Percentiles rank a stretch among this genome's conserved stretches.
Conservation (phyloP, 2,113 vertebrate genomes). For the Xyliphius kryptos region DNA sequence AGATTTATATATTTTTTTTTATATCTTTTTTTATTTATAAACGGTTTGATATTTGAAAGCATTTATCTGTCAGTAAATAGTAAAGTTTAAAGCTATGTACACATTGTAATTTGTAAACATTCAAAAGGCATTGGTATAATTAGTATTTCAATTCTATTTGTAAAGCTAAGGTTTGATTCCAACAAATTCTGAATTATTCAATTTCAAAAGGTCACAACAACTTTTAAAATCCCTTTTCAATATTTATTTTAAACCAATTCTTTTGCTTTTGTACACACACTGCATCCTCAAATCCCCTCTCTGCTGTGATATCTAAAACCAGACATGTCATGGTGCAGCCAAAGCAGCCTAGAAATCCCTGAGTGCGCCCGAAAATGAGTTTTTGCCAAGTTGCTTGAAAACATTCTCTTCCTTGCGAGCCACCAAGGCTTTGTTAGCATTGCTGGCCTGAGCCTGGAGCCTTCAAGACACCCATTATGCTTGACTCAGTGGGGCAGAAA, state of each 20-base stretch:
- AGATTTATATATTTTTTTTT: too few relatives aligned
- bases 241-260: constrained; percentile 19
- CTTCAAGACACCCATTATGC: constrained; percentile 76
- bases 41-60: background rate
- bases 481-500: constrained; percentile 76
- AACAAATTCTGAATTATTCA: too few relatives aligned
- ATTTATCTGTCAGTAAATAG: background rate
- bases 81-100: background rate
- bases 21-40: background rate
- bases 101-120: too few relatives aligned
- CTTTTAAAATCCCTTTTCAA: background rate
- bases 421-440: constrained; percentile 77
- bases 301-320: constrained; percentile 62
- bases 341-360: constrained; percentile 62
- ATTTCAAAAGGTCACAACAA: background rate
- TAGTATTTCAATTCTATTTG: too few relatives aligned
- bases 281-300: constrained; percentile 37
- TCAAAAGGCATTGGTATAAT: too few relatives aligned
- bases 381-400: constrained; percentile 69
- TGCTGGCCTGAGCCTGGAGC: constrained; percentile 69
- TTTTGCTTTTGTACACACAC: constrained; percentile 28
- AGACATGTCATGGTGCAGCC: constrained; percentile 63
- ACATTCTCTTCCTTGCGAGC: constrained; percentile 69
- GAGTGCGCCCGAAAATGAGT: constrained; percentile 66
- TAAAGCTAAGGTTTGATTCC: too few relatives aligned